Conservation (phyloP, 2,113 vertebrate species). For the Pelvicachromis taeniatus region DNA sequence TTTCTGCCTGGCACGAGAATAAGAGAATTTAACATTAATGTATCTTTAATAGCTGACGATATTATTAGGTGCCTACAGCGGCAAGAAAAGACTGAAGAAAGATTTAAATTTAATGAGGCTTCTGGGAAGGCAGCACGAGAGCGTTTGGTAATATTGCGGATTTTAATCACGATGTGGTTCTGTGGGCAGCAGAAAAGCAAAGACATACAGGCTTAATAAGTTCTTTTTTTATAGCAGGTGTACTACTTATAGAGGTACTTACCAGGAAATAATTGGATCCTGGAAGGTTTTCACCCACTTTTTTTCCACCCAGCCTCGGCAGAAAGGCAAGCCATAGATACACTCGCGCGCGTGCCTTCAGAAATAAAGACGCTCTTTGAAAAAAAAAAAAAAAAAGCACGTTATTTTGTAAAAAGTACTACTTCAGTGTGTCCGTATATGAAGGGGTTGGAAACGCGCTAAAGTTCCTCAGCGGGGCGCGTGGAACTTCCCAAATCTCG, state of each 20-base stretch:
- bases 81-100: neutral
- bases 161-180: neutral
- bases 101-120: neutral
- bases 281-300: neutral
- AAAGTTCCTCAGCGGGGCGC: conserved; percentile 13
- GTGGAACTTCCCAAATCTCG: neutral
- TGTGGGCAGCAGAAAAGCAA: neutral
- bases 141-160: neutral
- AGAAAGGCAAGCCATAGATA: neutral
- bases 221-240: neutral
- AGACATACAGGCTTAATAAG: neutral
- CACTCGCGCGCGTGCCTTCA: neutral
- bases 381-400: neutral
- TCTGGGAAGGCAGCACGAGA: neutral
- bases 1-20: neutral
- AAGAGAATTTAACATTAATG: neutral
- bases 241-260: neutral
- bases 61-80: neutral
- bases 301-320: neutral
- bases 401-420: neutral
- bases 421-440: neutral
- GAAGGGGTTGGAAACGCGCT: neutral
- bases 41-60: neutral
- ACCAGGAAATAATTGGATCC: neutral
- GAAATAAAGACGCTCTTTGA: neutral